Evolutionary conservation across 2,797 vertebrate species (phyloP).

Genomic region (Hirundo rustica): DNA sequence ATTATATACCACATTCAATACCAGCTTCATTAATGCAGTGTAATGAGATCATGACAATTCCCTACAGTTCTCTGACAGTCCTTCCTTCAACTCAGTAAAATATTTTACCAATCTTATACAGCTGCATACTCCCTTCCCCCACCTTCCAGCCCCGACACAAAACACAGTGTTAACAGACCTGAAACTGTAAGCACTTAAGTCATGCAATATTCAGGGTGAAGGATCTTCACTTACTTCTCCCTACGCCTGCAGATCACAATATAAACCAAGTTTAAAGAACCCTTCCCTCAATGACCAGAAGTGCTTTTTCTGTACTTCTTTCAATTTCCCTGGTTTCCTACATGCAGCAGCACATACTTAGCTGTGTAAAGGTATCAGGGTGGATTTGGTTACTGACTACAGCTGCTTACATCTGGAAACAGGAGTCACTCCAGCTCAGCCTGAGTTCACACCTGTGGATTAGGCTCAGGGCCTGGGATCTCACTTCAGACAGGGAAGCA

Average conservation of each 20-base stretch:
- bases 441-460: background rate
- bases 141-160: background rate
- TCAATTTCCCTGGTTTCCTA: background rate
- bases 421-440: background rate
- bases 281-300: background rate
- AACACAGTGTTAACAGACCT: background rate
- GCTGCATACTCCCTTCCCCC: background rate
- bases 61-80: background rate
- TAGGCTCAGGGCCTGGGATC: background rate
- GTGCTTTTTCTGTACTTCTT: background rate
- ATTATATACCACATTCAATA: background rate
- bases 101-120: background rate
- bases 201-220: background rate
- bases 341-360: background rate
- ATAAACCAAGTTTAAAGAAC: background rate
- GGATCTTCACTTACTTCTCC: background rate
- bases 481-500: rapidly evolving
- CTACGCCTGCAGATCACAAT: background rate
- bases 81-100: background rate
- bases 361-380: background rate
- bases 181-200: background rate
- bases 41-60: background rate
- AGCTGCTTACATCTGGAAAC: background rate
- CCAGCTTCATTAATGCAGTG: background rate
- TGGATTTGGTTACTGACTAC: background rate